A percentile compares a stretch with the other conserved stretches of the same genome.
These are phyloP conservation scores for Pangasianodon hypophthalmus DNA, from an alignment of 2,113 vertebrate species.

Conservation along the genomic window DNA sequence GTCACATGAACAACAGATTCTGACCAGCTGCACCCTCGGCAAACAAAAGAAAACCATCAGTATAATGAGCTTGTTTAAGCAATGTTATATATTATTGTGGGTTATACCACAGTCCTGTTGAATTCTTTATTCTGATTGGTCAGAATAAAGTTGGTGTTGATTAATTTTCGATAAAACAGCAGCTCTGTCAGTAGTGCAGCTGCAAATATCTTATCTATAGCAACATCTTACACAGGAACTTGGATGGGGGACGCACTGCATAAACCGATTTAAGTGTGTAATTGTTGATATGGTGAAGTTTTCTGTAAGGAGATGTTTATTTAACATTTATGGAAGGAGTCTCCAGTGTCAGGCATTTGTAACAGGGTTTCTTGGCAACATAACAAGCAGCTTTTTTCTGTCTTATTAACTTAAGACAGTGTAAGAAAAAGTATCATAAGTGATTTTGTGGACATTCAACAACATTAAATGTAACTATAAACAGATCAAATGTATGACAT, in stretches of 20 bases:
- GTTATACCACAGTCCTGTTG: background rate
- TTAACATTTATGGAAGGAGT: background rate
- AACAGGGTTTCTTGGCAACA: background rate
- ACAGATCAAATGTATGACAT: no score
- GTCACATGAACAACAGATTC: conserved; percentile 1
- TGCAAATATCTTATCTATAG: background rate
- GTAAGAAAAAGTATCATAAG: no score
- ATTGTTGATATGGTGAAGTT: background rate
- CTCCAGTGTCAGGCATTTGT: background rate
- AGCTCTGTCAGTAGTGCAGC: background rate
- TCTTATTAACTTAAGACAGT: background rate
- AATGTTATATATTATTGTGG: background rate
- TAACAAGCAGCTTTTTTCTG: no score
- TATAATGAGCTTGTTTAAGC: background rate
- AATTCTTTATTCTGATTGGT: background rate
- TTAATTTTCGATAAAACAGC: background rate
- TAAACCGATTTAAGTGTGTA: background rate
- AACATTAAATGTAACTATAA: background rate
- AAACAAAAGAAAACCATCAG: background rate
- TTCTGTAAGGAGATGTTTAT: background rate
- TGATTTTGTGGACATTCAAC: background rate
- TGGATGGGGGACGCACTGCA: no score
- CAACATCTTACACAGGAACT: background rate
- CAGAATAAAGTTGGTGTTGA: background rate
- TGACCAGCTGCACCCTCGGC: background rate